These are phyloP conservation scores for Murina feae DNA, from an alignment of 2,113 vertebrate species.

Conservation along the genomic window DNA sequence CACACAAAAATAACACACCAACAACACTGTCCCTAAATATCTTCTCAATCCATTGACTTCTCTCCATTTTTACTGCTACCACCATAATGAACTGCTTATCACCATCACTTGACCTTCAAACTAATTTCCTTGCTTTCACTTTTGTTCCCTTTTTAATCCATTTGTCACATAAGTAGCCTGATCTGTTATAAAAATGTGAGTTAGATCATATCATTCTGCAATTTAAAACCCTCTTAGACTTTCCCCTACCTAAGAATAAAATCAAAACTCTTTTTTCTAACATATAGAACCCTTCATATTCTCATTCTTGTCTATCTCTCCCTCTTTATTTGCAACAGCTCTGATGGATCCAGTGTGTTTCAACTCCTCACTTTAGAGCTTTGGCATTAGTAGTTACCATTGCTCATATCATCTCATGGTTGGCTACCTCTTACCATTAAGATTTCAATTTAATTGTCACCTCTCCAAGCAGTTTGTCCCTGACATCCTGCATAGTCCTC, in stretches of 20 bases:
- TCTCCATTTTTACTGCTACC: background rate
- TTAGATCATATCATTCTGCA: background rate
- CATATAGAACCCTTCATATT: background rate
- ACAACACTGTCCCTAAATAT: background rate
- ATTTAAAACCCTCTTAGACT: background rate
- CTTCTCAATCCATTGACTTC: background rate
- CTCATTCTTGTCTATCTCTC: background rate
- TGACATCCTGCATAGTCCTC: background rate
- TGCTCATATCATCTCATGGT: background rate
- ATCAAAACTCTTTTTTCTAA: background rate
- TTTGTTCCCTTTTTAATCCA: background rate
- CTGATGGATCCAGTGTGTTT: background rate
- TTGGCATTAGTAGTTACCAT: background rate
- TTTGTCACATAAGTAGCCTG: background rate
- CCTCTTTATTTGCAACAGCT: background rate
- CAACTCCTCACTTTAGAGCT: background rate
- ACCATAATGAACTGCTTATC: background rate
- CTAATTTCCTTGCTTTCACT: slow-evolving; percentile 9
- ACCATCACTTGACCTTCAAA: background rate
- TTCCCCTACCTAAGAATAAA: background rate
- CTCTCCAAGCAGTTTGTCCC: background rate
- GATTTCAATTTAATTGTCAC: background rate
- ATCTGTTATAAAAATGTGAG: slow-evolving; percentile 26
- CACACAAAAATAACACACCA: background rate
- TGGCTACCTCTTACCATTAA: background rate